Conservation (phyloP, 2,888 invertebrate genomes). For the Cancer borealis region DNA sequence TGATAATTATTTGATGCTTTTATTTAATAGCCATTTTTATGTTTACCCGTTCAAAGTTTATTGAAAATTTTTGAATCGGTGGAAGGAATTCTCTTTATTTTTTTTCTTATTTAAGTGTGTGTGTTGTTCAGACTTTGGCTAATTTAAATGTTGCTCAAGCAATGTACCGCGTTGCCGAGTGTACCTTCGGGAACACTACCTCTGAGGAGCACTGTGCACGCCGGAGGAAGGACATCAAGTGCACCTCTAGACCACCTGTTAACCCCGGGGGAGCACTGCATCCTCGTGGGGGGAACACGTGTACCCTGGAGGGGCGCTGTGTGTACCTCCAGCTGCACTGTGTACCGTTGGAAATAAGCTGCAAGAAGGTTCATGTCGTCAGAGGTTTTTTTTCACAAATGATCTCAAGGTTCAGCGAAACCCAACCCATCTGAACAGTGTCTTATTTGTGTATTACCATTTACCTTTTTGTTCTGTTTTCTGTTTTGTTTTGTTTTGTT, state of each 20-base stretch:
- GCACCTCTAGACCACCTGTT: conserved; percentile 6
- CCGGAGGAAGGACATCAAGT: neutral
- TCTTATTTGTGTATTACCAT: conserved; percentile 49
- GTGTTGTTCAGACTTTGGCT: conserved; percentile 21
- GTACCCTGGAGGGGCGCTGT: neutral
- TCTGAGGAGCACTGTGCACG: conserved; percentile 22
- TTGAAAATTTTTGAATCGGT: conserved; percentile 64
- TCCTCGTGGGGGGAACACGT: neutral
- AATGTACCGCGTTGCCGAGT: conserved; percentile 35
- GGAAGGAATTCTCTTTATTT: conserved; percentile 65
- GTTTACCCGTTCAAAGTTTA: conserved; percentile 73
- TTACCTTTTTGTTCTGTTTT: conserved; percentile 52
- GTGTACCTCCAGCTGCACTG: conserved; percentile 5
- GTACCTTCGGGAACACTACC: conserved; percentile 11
- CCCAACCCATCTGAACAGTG: conserved; percentile 45
- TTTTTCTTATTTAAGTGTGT: neutral
- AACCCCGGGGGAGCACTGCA: neutral
- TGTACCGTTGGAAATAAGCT: conserved; percentile 37
- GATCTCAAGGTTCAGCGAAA: conserved; percentile 69
- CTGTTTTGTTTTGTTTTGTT: neutral
- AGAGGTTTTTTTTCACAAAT: conserved; percentile 72
- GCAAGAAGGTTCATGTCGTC: conserved; percentile 51
- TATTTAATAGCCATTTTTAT: conserved; percentile 65
- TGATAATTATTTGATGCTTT: conserved; percentile 53
- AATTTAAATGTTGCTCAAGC: conserved; percentile 71